These are phyloP conservation scores for Spilarctia lutea DNA, from an alignment of 2,888 invertebrate species.

Conservation along the genomic window DNA sequence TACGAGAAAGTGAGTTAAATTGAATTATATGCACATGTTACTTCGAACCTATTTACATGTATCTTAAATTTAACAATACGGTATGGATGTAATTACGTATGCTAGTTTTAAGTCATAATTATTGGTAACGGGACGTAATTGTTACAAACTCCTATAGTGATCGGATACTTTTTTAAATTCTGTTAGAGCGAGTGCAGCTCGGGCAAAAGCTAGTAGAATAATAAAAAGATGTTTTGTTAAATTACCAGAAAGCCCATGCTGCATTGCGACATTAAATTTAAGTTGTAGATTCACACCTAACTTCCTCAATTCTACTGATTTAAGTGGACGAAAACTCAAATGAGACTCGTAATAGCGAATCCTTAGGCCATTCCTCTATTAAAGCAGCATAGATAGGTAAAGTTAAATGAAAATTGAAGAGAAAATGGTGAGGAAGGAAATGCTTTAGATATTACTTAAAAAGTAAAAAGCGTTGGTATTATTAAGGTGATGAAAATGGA, in stretches of 20 bases:
- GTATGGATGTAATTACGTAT: not conserved
- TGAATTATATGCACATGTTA: not conserved
- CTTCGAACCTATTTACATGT: not conserved
- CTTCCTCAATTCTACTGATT: not conserved
- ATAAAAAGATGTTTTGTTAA: not conserved
- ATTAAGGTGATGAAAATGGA: too few relatives aligned
- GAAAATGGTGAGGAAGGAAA: not conserved
- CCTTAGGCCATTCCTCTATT: not conserved
- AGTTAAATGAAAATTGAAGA: not conserved
- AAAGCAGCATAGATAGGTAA: not conserved
- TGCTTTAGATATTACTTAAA: not conserved
- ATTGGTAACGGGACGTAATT: not conserved
- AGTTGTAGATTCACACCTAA: not conserved
- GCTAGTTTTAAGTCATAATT: not conserved
- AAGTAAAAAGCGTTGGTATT: too few relatives aligned
- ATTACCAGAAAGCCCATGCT: not conserved
- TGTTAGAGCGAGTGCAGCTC: not conserved
- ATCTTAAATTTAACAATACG: not conserved
- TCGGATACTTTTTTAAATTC: not conserved
- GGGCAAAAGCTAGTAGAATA: too few relatives aligned
- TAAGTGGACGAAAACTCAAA: not conserved
- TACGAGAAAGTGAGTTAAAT: not conserved
- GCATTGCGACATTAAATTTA: not conserved
- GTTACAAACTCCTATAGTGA: not conserved
- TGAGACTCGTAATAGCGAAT: not conserved